phyloP scores from a whole-genome alignment of 2,113 vertebrate species.

The Chaenogobius annularis region DNA sequence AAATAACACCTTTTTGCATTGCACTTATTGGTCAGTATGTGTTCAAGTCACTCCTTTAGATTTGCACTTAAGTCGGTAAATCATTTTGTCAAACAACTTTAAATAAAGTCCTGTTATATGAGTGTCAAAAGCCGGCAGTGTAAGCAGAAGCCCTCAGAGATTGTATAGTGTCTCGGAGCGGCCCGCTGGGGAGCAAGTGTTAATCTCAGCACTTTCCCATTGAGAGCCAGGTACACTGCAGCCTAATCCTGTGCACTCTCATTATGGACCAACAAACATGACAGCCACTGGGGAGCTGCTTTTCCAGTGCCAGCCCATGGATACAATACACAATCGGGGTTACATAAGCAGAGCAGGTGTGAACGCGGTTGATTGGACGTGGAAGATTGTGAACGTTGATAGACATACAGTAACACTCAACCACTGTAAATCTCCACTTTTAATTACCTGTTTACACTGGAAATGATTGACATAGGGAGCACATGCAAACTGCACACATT shows the following conservation, averaged over 20 bases:
- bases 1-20: background rate
- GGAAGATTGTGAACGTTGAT: slow-evolving; percentile 8
- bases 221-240: slow-evolving; percentile 48
- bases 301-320: slow-evolving; percentile 27
- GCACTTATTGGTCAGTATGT: background rate
- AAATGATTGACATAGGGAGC: slow-evolving; percentile 53
- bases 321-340: slow-evolving; percentile 39
- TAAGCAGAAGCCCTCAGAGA: slow-evolving; percentile 44
- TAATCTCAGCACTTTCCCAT: slow-evolving; percentile 57
- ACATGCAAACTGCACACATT: too few species aligned
- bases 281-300: slow-evolving; percentile 38
- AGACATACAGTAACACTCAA: slow-evolving; percentile 11
- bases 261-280: slow-evolving; percentile 54
- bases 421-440: slow-evolving; percentile 36
- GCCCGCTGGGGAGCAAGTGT: slow-evolving; percentile 28
- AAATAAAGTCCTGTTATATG: slow-evolving; percentile 37
- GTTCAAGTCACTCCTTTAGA: slow-evolving; percentile 3
- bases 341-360: slow-evolving; percentile 43
- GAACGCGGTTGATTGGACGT: background rate
- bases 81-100: slow-evolving; percentile 21
- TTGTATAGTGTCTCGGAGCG: slow-evolving; percentile 23
- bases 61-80: slow-evolving; percentile 17
- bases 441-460: slow-evolving; percentile 40
- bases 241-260: slow-evolving; percentile 54
- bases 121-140: slow-evolving; percentile 24